Percentiles rank a stretch among this genome's conserved stretches.
These are phyloP conservation scores for Alcis repandata DNA, from an alignment of 2,888 invertebrate species.

Conservation along the genomic window DNA sequence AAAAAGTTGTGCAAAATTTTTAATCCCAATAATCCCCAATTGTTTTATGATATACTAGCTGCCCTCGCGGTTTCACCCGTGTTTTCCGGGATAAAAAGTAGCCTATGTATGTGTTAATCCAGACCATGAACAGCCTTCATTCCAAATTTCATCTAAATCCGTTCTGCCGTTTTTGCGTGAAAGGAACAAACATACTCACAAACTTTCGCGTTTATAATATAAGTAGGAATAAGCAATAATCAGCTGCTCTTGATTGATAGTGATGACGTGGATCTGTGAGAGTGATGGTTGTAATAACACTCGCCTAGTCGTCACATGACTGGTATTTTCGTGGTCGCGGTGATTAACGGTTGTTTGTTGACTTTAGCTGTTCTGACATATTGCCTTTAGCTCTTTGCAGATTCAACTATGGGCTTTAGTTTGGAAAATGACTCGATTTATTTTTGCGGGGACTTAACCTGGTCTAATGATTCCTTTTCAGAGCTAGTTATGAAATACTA, in stretches of 20 bases:
- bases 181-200: too few species aligned
- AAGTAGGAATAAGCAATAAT: constrained; percentile 7
- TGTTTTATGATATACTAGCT: not conserved
- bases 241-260: constrained; percentile 21
- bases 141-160: too few species aligned
- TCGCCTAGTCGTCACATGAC: constrained; percentile 31
- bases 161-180: too few species aligned
- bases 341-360: constrained; percentile 22
- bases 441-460: too few species aligned
- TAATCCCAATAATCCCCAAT: not conserved
- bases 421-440: not conserved
- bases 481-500: too few species aligned
- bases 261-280: constrained; percentile 4
- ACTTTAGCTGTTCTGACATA: constrained; percentile 15
- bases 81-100: too few species aligned
- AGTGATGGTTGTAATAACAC: constrained; percentile 19
- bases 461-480: too few species aligned
- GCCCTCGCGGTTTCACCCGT: too few species aligned
- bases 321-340: constrained; percentile 11
- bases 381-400: constrained; percentile 3
- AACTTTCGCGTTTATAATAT: too few species aligned
- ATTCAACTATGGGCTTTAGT: not conserved
- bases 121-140: too few species aligned
- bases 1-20: too few species aligned
- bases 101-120: too few species aligned